Evolutionary conservation across 2,888 invertebrate genomes (phyloP), one percentile per base, ranked within the genome.

Genomic region (Hypselothyrea guttata): DNA sequence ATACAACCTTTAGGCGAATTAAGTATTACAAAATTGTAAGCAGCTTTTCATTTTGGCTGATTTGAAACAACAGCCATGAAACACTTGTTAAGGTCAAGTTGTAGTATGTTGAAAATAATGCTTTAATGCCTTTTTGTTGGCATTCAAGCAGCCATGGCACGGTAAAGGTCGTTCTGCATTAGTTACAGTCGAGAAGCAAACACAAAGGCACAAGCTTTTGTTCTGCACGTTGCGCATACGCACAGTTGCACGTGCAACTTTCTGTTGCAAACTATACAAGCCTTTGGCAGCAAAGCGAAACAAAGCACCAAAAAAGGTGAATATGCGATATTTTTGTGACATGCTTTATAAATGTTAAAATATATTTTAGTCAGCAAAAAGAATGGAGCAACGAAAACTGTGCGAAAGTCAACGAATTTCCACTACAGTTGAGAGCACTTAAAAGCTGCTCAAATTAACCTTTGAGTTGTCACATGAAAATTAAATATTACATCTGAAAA

Each of bases 171-270:
- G 53, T 54, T 46, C 31, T 55, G 70, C 61, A 75, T 82, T 78
- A 75, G 76, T 70, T 72, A 70, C 72, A 75, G 67, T 75, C 67
- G 54, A 41, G 40, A 35, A 48, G 52, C 75, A 78, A 59, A 52
- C 56, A 78, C 75, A 78, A 78, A 63, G 53, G 28, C 37, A n/a
- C n/a, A n/a, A n/a, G 31, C 45, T 67, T 22, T 58, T 70, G 45
- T 66, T 61, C 12, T 2, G 7, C 18, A 58, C 60, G 66, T 78
- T 71, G 67, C 69, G 72, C 72, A 77, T 75, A 82, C 76, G 79
- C 75, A 71, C 58, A 61, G 79, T 59, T 76, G 66, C 55, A 75
- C 78, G 61, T 62, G 44, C 47, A 65, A 30, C 34, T 18, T 34
- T 42, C 33, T 2, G 4, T 4, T 38, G n/a, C n/a, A n/a, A n/a